Percentiles rank a stretch among this genome's conserved stretches.
These are phyloP conservation scores for Spheniscus humboldti DNA, from an alignment of 2,797 vertebrate genomes.

Conservation along the genomic window DNA sequence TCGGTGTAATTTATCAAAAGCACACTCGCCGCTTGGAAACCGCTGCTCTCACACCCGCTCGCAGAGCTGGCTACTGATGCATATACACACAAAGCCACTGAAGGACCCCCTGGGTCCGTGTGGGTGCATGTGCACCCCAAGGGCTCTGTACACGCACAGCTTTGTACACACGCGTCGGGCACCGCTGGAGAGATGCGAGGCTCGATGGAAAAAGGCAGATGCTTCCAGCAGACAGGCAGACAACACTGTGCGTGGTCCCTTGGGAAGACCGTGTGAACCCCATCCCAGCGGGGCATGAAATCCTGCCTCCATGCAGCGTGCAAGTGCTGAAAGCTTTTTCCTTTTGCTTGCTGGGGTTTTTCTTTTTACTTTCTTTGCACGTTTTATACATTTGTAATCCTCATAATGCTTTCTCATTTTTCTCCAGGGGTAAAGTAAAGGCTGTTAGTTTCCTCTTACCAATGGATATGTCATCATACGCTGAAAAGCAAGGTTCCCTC, in stretches of 20 bases:
- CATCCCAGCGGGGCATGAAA: background rate
- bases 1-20: rapidly evolving
- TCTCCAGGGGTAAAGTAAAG: conserved; percentile 86
- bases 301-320: rapidly evolving
- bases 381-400: background rate
- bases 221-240: background rate
- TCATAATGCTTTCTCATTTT: background rate
- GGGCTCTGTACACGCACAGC: background rate
- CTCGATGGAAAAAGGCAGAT: background rate
- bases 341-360: background rate
- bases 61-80: background rate
- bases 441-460: conserved; percentile 92
- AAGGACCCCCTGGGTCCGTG: background rate
- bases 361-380: background rate
- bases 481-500: conserved; percentile 62
- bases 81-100: background rate
- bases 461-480: conserved; percentile 66
- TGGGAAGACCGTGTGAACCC: background rate
- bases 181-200: background rate
- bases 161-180: rapidly evolving
- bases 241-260: background rate
- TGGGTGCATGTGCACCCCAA: background rate
- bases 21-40: background rate
- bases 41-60: background rate
- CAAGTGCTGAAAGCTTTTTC: background rate